Evolutionary conservation across 2,113 vertebrate genomes (phyloP), one percentile per base, ranked within the genome.

Genomic region (Daphoenositta chrysoptera): DNA sequence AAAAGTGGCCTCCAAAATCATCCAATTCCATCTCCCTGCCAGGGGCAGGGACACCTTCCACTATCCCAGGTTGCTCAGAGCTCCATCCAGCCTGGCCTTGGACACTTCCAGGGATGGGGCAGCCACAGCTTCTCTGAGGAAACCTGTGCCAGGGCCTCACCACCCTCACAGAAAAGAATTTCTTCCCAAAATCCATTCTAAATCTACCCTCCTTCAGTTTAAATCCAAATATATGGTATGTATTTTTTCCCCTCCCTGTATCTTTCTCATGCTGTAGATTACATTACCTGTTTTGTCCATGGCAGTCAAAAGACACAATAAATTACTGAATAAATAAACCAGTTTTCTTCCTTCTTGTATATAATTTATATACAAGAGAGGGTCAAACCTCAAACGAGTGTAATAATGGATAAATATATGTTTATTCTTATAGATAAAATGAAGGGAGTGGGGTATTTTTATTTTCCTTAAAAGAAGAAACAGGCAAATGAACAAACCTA

Each of bases 381-480:
- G 3, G 1, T 45, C 13, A 86, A 54, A 65, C 13, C 7, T 40
- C 19, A 27, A 77, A 19, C 6, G 16, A 37, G 10, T 8, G 15
- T 8, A 69, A 26, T 31, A 39, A 48, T 45, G 20, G 10, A 44
- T 28, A 65, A 72, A 86, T 33, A 50, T 7, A 7, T 3, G 8
- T 57, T 80, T 92, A 45, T 83, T 85, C 11, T 51, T n/a, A 35
- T 9, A n/a, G 44, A 44, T 6, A 68, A 76, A 85, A 8, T 44
- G 14, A 75, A 22, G 1, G 3, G 4, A 2, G 0, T 6, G 18
- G 0, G 2, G 9, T 21, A 15, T 28, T 40, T 40, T 48, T 54
- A 58, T 64, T 63, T 79, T 35, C 7, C 31, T 72, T 69, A 15
- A 8, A n/a, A 37, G 42, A 70, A 40, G 7, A 24, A 35, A 4